Evolutionary conservation across 2,888 invertebrate species (phyloP), one percentile per base, ranked within the genome.

Genomic region (Chymomyza amoena): DNA sequence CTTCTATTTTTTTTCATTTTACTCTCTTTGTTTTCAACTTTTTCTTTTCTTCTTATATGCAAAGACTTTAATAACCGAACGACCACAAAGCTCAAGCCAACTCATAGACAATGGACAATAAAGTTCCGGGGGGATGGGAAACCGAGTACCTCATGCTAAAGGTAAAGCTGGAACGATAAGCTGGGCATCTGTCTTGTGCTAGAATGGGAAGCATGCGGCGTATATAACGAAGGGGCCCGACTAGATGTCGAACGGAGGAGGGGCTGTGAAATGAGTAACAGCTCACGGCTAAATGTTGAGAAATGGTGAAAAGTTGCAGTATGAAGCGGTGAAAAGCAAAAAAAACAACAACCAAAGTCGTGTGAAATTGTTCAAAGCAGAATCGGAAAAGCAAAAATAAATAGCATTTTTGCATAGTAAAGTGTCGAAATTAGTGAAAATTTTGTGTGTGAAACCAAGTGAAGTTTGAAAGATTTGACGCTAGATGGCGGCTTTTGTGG

Each of bases 391-490:
- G 39, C 39, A 45, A 45, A 45, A 45, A 45, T 16, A 54, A 54
- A 54, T 20, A 25, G 25, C 32, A 59, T 20, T 28, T 59, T 59
- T n/a, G 20, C 59, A 59, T 25, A 84, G 87, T 73, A 84, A 84
- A 84, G 88, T 87, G 86, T 81, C 86, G 81, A 84, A 87, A 83
- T 72, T 74, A 61, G 69, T 70, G 67, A 75, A 84, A 81, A 73
- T 76, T 52, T 18, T 54, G 4, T 32, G 4, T 32, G 32, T 32
- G 18, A 54, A 18, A 1, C 15, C 16, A 18, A 54, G 39, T 45
- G 13, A 45, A 45, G 39, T 45, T 45, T 45, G 39, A 45, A 45
- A 45, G 13, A 25, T 56, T 61, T 66, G 61, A 61, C 72, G 72
- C 66, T 66, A 72, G 72, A 36, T 66, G 72, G 72, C 72, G 72